These are phyloP conservation scores for Hydrolagus affinis DNA, from an alignment of 2,113 vertebrate genomes.

Conservation along the genomic window DNA sequence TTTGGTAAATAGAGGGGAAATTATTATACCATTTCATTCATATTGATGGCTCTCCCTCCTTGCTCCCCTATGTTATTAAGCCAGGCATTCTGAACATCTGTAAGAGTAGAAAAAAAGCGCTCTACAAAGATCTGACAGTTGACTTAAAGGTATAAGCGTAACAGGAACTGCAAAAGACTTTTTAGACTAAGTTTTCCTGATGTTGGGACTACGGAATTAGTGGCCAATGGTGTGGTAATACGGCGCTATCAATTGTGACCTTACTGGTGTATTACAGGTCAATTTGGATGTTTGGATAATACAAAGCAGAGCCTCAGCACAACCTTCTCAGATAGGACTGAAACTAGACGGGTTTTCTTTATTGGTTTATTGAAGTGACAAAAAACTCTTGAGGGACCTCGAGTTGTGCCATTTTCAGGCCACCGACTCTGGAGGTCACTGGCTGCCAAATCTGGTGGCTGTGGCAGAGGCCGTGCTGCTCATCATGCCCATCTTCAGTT, in stretches of 20 bases:
- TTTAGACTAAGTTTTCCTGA: too few relatives aligned
- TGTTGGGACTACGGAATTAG: too few relatives aligned
- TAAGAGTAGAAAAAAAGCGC: too few relatives aligned
- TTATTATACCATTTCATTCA: too few relatives aligned
- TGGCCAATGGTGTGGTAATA: background rate
- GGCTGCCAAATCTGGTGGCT: conserved; percentile 39
- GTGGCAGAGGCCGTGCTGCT: conserved; percentile 67
- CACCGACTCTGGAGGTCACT: conserved; percentile 3
- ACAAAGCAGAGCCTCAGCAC: conserved; percentile 27
- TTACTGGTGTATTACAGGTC: conserved; percentile 9
- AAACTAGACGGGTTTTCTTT: conserved; percentile 28
- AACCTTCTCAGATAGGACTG: conserved; percentile 28
- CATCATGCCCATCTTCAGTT: conserved; percentile 69
- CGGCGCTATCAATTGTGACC: conserved; percentile 2
- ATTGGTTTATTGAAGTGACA: conserved; percentile 29
- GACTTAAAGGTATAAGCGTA: too few relatives aligned
- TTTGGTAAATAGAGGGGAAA: too few relatives aligned
- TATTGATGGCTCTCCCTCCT: too few relatives aligned
- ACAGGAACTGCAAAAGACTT: too few relatives aligned
- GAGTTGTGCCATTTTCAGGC: conserved; percentile 22
- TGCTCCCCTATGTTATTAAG: too few relatives aligned
- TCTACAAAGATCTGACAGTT: too few relatives aligned
- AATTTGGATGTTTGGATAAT: conserved; percentile 23
- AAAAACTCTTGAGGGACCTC: conserved; percentile 7
- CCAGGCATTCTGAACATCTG: too few relatives aligned